These are phyloP conservation scores for Micronycteris hirsuta DNA, from an alignment of 2,113 vertebrate genomes.

Conservation along the genomic window DNA sequence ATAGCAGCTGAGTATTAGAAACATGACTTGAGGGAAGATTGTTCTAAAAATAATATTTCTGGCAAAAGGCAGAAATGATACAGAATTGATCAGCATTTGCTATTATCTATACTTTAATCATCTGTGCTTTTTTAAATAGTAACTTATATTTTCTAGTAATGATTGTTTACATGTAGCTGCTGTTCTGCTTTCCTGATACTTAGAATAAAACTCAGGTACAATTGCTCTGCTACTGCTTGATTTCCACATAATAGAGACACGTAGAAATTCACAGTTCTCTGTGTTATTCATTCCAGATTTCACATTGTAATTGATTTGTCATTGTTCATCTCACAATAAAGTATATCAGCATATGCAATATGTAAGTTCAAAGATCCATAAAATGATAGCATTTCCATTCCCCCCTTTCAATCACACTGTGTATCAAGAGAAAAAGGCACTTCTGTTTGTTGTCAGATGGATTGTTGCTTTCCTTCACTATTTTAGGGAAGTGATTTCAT, in stretches of 20 bases:
- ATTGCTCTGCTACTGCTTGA: background rate
- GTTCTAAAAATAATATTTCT: slow-evolving; percentile 50
- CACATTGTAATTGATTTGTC: background rate
- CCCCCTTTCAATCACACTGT: background rate
- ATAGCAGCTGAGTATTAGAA: slow-evolving; percentile 13
- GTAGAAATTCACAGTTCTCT: background rate
- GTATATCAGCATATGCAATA: background rate
- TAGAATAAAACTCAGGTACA: slow-evolving; percentile 18
- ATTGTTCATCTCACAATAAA: background rate
- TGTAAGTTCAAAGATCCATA: background rate
- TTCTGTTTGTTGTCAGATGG: background rate
- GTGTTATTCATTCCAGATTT: slow-evolving; percentile 10
- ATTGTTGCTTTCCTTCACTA: background rate
- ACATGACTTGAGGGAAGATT: slow-evolving; percentile 44
- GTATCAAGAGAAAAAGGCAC: background rate
- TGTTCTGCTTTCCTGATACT: slow-evolving; percentile 26
- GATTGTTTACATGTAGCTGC: background rate
- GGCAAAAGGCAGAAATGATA: slow-evolving; percentile 47
- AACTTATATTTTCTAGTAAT: slow-evolving; percentile 12
- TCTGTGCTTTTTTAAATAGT: background rate
- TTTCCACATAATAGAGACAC: background rate
- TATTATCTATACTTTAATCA: slow-evolving; percentile 25
- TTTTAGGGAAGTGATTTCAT: background rate
- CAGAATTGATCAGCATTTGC: slow-evolving; percentile 43
- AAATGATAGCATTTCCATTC: background rate